phyloP scores from a whole-genome alignment of 2,888 invertebrate genomes.

The Mechanitis messenoides region DNA sequence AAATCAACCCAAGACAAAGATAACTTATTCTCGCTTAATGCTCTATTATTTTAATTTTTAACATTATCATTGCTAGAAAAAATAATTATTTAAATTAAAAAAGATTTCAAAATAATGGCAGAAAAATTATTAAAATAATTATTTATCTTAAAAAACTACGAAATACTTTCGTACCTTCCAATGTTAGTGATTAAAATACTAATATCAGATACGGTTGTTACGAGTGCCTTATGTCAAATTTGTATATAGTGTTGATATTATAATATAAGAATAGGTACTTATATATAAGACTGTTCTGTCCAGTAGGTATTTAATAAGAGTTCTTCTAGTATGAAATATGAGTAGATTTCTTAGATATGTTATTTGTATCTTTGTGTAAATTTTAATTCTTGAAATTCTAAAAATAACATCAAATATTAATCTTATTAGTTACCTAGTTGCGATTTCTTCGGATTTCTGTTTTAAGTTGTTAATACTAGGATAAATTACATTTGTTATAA shows the following conservation, averaged over 20 bases:
- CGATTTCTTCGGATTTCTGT: constrained; percentile 12
- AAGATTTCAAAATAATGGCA: background rate
- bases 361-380: background rate
- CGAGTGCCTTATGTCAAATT: constrained; percentile 30
- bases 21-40: constrained; percentile 18
- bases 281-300: constrained; percentile 20
- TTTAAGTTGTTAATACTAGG: constrained; percentile 24
- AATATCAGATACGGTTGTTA: constrained; percentile 9
- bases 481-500: constrained; percentile 26
- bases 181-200: background rate
- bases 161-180: too few relatives aligned
- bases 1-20: constrained; percentile 10
- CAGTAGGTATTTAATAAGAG: constrained; percentile 11
- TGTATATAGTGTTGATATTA: constrained; percentile 45
- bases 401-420: constrained; percentile 13
- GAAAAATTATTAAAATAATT: too few relatives aligned
- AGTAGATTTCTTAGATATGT: too few relatives aligned
- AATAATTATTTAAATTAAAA: background rate
- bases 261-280: constrained; percentile 18
- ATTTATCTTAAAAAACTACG: too few relatives aligned
- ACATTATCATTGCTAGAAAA: background rate
- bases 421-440: constrained; percentile 24
- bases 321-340: too few relatives aligned
- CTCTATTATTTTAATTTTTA: constrained; percentile 1
- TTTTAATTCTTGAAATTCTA: background rate